These are phyloP conservation scores for Antechinus stuartii DNA, from an alignment of 2,113 vertebrate genomes.

Conservation along the genomic window DNA sequence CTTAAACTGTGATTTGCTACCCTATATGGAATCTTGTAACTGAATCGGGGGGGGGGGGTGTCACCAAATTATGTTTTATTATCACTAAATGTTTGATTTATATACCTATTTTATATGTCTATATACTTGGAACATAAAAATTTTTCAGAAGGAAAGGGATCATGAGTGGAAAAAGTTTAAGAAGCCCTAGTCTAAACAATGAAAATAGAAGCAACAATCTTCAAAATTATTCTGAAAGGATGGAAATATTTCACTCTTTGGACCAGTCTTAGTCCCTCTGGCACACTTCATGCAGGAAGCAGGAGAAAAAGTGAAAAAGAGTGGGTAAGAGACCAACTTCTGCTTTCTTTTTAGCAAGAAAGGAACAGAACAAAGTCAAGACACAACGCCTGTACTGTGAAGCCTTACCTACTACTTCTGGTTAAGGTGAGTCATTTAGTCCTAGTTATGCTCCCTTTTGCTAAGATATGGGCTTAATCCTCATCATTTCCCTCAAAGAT, in stretches of 20 bases:
- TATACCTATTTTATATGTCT: too few relatives aligned
- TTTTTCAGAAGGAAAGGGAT: too few relatives aligned
- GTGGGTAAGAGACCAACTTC: background rate
- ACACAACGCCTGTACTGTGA: background rate
- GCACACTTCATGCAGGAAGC: background rate
- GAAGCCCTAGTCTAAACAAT: background rate
- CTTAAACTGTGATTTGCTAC: too few relatives aligned
- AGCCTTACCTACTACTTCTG: background rate
- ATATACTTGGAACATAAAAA: too few relatives aligned
- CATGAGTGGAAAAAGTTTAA: too few relatives aligned
- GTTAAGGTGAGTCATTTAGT: background rate
- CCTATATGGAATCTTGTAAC: too few relatives aligned
- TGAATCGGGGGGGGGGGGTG: too few relatives aligned
- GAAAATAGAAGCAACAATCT: background rate
- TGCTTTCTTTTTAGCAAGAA: background rate
- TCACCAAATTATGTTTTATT: too few relatives aligned
- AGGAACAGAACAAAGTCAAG: background rate
- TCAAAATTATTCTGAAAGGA: background rate
- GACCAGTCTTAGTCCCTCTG: background rate
- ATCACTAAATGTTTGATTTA: too few relatives aligned
- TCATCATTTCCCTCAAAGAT: background rate
- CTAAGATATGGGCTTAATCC: background rate
- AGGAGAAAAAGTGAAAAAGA: background rate
- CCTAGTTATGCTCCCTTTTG: background rate
- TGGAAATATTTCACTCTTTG: background rate